Percentiles rank a stretch among this genome's conserved stretches.
phyloP scores from a whole-genome alignment of 23 tunicate species.

The Trididemnum nubilum region DNA sequence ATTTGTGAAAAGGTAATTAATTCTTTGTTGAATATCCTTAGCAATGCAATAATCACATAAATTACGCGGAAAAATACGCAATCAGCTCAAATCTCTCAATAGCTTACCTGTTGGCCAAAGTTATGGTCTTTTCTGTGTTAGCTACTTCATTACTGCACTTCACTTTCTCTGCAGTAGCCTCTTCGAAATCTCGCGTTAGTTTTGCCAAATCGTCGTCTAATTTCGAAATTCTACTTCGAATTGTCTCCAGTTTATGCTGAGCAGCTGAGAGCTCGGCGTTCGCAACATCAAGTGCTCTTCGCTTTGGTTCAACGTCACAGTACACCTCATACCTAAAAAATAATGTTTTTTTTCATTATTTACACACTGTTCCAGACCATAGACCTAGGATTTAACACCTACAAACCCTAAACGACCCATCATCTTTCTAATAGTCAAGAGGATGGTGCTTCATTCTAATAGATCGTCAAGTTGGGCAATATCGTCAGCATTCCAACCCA shows the following conservation, averaged over 20 bases:
- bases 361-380: too few species aligned
- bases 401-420: too few species aligned
- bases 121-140: conserved; percentile 75
- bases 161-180: conserved; percentile 87
- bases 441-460: too few species aligned
- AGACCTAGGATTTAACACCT: too few species aligned
- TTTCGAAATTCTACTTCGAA: conserved; percentile 47
- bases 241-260: conserved; percentile 49
- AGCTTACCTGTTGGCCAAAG: conserved; percentile 71
- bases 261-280: conserved; percentile 75
- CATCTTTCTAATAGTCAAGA: too few species aligned
- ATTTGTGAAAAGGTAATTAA: too few species aligned
- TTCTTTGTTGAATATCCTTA: too few species aligned
- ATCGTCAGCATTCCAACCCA: too few species aligned
- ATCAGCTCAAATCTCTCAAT: neutral
- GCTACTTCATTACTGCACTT: conserved; percentile 88
- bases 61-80: neutral
- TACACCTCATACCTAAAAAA: conserved; percentile 85
- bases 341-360: too few species aligned
- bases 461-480: too few species aligned
- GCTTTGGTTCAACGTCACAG: conserved; percentile 90
- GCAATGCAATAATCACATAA: too few species aligned
- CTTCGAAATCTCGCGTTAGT: conserved; percentile 72
- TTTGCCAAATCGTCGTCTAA: conserved; percentile 56
- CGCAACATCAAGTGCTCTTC: conserved; percentile 72